Evolutionary conservation across 2,113 vertebrate species (phyloP), one percentile per base, ranked within the genome.

Genomic region (Chascanopsetta lugubris): DNA sequence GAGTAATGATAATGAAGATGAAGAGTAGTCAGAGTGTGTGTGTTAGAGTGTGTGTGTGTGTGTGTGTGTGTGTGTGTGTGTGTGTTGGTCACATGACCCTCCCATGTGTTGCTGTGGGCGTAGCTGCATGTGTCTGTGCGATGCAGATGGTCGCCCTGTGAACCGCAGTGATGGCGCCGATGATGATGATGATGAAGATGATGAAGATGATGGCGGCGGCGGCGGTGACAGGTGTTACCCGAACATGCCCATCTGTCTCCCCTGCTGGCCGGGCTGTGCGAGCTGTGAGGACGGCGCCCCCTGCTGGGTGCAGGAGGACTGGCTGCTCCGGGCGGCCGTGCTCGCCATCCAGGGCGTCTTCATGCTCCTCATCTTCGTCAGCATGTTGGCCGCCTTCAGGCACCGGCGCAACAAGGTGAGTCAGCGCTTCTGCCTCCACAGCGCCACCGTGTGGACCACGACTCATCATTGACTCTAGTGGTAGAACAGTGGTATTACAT

Each of bases 331-430:
- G 68, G 83, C 90, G 0, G 85, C 82, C 0, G 85, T 99, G 38
- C 75, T 99, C 60, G 75, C 91, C 8, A 85, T 94, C 53, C 96
- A 99, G 88, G 91, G 94, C 0, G 85, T 93, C 90, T 97, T 95
- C 87, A 95, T 98, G 96, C 27, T 93, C 49, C 92, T 94, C 0
- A 85, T 98, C 82, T 95, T 99, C 61, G 79, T 97, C 90, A 94
- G 94, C 89, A 99, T 99, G 97, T 83, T 96, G 69, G 30, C 90
- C 34, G 92, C 94, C 72, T 97, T 98, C 87, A 91, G 86, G 67
- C 94, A 92, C 78, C 92, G 94, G 3, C 77, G 69, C 13, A 95
- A 88, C 91, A 94, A 94, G 93, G 97, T 94, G 90, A 93, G 85
- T 80, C 24, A 47, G 24, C 7, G 13, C 38, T n/a, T 10, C 17